Evolutionary conservation across 2,888 invertebrate genomes (phyloP), one percentile per base, ranked within the genome.

Genomic region (Selenia dentaria): DNA sequence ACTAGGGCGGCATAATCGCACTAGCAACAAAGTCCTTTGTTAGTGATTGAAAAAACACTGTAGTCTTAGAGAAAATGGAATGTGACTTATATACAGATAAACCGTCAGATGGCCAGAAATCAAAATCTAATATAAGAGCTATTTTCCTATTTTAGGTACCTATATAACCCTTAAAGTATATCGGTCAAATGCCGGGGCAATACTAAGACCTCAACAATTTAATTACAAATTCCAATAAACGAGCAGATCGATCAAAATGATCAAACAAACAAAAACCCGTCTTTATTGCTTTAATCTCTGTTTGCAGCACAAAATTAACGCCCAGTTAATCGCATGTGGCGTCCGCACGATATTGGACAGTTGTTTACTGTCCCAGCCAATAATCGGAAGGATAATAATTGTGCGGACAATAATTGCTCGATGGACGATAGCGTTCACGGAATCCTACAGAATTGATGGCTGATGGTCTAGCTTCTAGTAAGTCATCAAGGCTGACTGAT

Each of bases 271-370:
- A 57, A 31, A 11, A 6, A 11, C 6, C 36, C 53, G 54, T 63
- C 22, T 22, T 22, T 55, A 59, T 55, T 56, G 56, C 62, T 62
- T 63, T 70, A 71, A 71, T 73, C 66, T 70, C 62, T 79, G 72
- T 79, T 76, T 67, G 63, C 58, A 53, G 55, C 51, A 60, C 47
- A 64, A 70, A 76, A 79, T 80, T 75, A 79, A 72, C 70, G 56
- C 9, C 20, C 18, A 26, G 20, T 9, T 28, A 37, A 37, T 37
- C 28, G 28, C 37, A 37, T 28, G 20, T 28, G 37, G 28, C 40
- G 50, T 48, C 50, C 51, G 44, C 48, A 41, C 51, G 51, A 50
- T 46, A 55, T 35, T 34, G 39, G 34, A 8, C 34, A 46, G 32
- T 54, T 44, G 49, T 51, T 51, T 55, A 49, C 45, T 32, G 37